Conservation (phyloP, 2,888 invertebrate genomes). For the Tenthredo notha region DNA sequence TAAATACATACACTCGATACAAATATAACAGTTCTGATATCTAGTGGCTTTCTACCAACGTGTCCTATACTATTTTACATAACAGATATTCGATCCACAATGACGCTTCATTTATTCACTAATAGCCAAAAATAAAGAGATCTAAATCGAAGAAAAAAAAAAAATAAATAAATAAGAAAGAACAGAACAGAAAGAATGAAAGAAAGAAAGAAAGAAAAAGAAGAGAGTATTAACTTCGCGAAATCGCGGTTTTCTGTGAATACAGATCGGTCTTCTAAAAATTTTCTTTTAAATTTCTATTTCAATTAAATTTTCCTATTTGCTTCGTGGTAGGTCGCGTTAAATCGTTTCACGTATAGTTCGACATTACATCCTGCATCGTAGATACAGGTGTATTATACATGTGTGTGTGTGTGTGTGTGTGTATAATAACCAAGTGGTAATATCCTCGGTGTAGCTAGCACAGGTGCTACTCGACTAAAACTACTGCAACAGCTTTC, state of each 20-base stretch:
- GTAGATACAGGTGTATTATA: not conserved
- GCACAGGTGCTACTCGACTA: not conserved
- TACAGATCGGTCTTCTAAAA: no score
- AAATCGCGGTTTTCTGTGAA: no score
- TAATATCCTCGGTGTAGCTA: constrained; percentile 1
- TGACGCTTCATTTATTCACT: not conserved
- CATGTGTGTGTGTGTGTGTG: not conserved
- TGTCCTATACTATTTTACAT: not conserved
- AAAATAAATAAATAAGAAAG: no score
- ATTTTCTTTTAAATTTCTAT: not conserved
- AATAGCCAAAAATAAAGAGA: not conserved
- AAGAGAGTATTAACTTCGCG: no score
- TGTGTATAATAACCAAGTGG: not conserved
- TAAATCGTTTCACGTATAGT: not conserved
- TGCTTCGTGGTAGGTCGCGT: not conserved
- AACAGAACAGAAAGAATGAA: no score
- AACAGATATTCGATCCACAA: not conserved
- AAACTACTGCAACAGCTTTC: constrained; percentile 14
- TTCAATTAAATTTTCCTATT: not conserved
- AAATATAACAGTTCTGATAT: constrained; percentile 3
- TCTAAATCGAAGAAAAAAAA: no score
- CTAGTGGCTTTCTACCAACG: not conserved
- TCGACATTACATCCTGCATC: not conserved
- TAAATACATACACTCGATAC: not conserved
- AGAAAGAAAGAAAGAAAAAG: no score